Evolutionary conservation across 2,113 vertebrate genomes (phyloP), one percentile per base, ranked within the genome.

Genomic region (Chaetops frenatus): DNA sequence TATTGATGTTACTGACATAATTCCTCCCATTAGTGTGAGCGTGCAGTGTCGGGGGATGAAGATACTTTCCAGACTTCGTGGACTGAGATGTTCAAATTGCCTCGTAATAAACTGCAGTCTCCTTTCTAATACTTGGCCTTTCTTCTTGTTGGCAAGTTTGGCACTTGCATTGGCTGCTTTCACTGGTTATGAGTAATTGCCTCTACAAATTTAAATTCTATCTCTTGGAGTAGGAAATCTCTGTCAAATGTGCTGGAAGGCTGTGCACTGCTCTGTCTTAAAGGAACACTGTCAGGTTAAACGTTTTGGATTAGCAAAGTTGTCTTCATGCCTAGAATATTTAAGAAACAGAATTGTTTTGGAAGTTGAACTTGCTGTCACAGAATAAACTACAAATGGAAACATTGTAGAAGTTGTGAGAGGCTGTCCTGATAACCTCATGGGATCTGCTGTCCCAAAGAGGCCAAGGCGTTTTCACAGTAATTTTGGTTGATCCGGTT

Each of bases 161-260:
- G 42, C 62, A 56, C 66, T 84, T 82, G 22, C 31, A 62, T 66
- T 93, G 92, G 89, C 83, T 85, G 61, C 87, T 92, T 89, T 81
- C 69, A 53, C 78, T 92, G 74, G 24, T 51, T 93, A 40, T 94
- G 86, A 95, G 91, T 95, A 96, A 96, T 91, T 96, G 87, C 92
- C 81, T 96, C 66, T 91, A 81, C 81, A 86, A 86, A 96, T 92
- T 86, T 95, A 45, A 95, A 45, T 91, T 93, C 76, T 86, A 0
- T 93, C 79, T 96, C 36, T 56, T 57, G 45, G 88, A 79, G 83
- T 27, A 92, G 87, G 84, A 92, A 80, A 65, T 86, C 40, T 82
- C 76, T 73, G 74, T 94, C 83, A 87, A 76, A 64, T 67, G 5
- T 61, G 36, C 81, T 91, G 57, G 50, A 90, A 82, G 70, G 61